Conservation (phyloP, 2,113 vertebrate genomes). For the Gallinago paraguaiae region DNA sequence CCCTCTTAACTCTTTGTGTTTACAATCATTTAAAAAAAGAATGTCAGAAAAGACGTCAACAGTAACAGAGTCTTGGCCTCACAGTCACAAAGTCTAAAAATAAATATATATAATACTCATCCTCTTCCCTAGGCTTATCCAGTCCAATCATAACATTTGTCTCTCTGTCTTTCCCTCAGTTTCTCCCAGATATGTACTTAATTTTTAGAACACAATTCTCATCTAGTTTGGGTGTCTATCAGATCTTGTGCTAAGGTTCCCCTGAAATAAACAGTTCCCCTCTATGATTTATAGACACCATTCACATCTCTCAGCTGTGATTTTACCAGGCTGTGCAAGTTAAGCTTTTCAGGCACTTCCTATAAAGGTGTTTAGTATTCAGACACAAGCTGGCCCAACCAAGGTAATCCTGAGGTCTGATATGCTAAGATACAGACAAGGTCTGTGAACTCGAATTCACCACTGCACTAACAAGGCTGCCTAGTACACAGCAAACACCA, state of each 20-base stretch:
- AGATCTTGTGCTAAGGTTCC: neutral
- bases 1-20: neutral
- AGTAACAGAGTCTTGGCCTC: neutral
- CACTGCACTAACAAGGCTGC: neutral
- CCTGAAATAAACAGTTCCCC: neutral
- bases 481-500: neutral
- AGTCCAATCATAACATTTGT: neutral
- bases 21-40: neutral
- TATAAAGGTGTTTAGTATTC: neutral
- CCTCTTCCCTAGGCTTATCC: neutral
- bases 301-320: neutral
- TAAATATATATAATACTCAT: neutral
- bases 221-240: too few species aligned
- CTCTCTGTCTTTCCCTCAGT: neutral
- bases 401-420: neutral
- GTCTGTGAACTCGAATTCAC: neutral
- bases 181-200: neutral
- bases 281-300: fast-evolving
- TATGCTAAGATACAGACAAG: neutral
- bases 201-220: neutral
- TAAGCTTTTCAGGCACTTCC: neutral
- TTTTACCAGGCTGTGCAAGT: neutral
- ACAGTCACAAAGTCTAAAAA: neutral
- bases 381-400: neutral
- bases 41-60: neutral